These are phyloP conservation scores for Heliconius erato DNA, from an alignment of 2,888 invertebrate genomes.

Conservation along the genomic window DNA sequence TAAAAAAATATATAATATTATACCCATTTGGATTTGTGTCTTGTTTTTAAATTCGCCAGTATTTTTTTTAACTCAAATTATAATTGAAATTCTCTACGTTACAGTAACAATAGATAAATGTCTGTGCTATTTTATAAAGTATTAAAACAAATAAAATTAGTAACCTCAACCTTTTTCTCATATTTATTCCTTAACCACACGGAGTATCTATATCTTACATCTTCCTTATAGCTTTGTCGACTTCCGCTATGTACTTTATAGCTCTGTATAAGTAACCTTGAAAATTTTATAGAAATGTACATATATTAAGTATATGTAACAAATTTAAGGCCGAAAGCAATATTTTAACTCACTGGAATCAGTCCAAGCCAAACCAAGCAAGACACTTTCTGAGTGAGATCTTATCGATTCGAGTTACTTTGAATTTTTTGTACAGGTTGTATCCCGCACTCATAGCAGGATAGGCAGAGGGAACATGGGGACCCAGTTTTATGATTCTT, in stretches of 20 bases:
- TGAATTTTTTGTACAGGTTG: no score
- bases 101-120: not conserved
- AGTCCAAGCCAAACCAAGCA: no score
- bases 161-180: not conserved
- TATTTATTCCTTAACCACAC: slow-evolving; percentile 1
- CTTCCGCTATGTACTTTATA: not conserved
- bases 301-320: not conserved
- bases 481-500: no score
- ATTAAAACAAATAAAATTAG: not conserved
- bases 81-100: not conserved
- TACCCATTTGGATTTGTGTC: no score
- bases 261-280: not conserved
- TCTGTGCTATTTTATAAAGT: not conserved
- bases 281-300: not conserved
- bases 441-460: no score
- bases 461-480: no score
- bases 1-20: no score
- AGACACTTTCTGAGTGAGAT: not conserved
- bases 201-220: not conserved
- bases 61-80: no score
- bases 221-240: not conserved
- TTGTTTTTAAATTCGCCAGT: no score
- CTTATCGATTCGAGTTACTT: no score
- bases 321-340: no score
- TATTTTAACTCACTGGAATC: not conserved